Evolutionary conservation across 2,888 invertebrate genomes (phyloP), one percentile per base, ranked within the genome.

Genomic region (Sinopyrophorus schimmeli): DNA sequence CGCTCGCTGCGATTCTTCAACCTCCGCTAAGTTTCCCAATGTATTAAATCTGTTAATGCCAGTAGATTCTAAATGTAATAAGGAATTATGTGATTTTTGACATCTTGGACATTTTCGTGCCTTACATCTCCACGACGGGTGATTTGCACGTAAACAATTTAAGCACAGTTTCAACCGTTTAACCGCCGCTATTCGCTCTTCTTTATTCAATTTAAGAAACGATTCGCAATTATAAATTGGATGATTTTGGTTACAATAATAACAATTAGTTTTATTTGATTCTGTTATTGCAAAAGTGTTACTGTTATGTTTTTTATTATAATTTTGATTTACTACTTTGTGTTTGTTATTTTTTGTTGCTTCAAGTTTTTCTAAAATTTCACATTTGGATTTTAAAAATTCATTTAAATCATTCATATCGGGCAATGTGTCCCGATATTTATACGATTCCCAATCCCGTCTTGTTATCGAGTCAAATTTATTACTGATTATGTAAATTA

Each of bases 141-240:
- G 55, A 28, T 42, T 48, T 9, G 28, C 18, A 15, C 42, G 20
- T 17, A 52, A 44, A 35, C 55, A 57, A 37, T 54, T 54, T 6
- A 17, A 26, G 18, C 55, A 55, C 9, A 54, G 31, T 23, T 40
- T 32, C 27, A 21, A 31, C 27, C 20, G 20, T 15, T 32, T 53
- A 5, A 31, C 39, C 16, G 42, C 34, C 2, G 5, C 15, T 14
- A 28, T 32, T 5, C 42, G 16, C n/a, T 35, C 16, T n/a, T 20
- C 11, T 10, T 35, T 18, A 3, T 21, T 6, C n/a, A 53, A 30
- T 1, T 26, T 14, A 6, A 38, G 15, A 34, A 46, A 39, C 10
- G 11, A 7, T 11, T 17, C 11, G 11, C 39, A 46, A 21, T 38
- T 14, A 20, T 30, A 21, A 17, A 39, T 30, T 16, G 10, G 30